Evolutionary conservation across 2,113 vertebrate genomes (phyloP), one percentile per base, ranked within the genome.

Genomic region (Isichthys henryi): DNA sequence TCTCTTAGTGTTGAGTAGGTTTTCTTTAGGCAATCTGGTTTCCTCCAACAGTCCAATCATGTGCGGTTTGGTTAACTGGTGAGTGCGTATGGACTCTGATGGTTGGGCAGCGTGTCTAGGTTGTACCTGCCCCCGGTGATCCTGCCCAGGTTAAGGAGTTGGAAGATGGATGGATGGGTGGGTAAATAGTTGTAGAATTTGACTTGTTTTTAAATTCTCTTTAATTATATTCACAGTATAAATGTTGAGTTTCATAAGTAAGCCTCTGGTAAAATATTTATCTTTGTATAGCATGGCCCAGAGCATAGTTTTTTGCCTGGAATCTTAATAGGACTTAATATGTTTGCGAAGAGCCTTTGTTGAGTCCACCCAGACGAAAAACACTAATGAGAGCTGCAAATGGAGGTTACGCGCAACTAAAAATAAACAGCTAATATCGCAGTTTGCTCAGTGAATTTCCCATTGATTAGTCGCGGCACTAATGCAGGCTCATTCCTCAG

Each of bases 391-490:
- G 92, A 90, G 90, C 21, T 70, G 70, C 80, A 85, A 89, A 91
- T 83, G 91, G 91, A 92, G 91, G 89, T 91, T 93, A 92, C 86
- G 35, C 85, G 87, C 87, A 90, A 95, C 96, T 97, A 95, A 96
- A 97, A 97, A 97, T 97, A 96, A 97, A 97, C 94, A 96, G 93
- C 95, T 95, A 95, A 46, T 96, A 96, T 96, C 96, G 96, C 95
- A 96, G 95, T 95, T 95, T 96, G 97, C 97, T 97, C 97, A 97
- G 96, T 98, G 97, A 96, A 98, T 98, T 98, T 97, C 96, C 95
- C 96, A 98, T 98, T 98, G 98, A 98, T 98, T 98, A 97, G 96
- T 97, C 96, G 96, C 96, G 94, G 95, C 95, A 95, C 97, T 98
- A 98, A 98, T 97, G 97, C 97, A 94, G 93, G 96, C 96, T 97